A percentile compares a stretch with the other conserved stretches of the same genome.
phyloP scores from a whole-genome alignment of 92 coral and sea anemone genomes.

The Desmophyllum pertusum region DNA sequence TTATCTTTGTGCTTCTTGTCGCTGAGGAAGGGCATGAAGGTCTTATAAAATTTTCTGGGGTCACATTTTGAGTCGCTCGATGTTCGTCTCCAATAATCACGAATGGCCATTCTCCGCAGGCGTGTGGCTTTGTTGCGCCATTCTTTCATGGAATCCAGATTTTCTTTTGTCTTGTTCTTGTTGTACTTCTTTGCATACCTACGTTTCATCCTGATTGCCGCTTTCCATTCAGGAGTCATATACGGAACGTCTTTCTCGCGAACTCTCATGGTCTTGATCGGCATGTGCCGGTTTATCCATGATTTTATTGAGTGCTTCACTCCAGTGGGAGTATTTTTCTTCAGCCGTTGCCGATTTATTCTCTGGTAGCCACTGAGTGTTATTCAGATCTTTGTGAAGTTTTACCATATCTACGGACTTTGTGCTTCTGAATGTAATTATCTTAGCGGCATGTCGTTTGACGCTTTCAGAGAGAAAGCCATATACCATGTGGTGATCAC shows the following conservation, averaged over 20 bases:
- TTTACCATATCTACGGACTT: conserved; percentile 36
- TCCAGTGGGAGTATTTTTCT: conserved; percentile 12
- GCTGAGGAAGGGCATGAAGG: conserved; percentile 21
- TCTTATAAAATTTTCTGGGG: no score
- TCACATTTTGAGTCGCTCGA: no score
- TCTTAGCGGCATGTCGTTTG: conserved; percentile 32
- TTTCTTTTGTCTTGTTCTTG: conserved; percentile 6
- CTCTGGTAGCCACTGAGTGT: conserved; percentile 4
- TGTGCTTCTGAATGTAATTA: conserved; percentile 43
- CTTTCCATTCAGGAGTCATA: no score
- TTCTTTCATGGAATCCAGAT: background rate
- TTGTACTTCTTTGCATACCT: no score
- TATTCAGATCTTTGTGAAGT: conserved; percentile 23
- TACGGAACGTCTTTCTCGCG: no score
- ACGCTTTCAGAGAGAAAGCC: conserved; percentile 27
- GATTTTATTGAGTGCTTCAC: background rate
- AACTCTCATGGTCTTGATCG: conserved; percentile 42
- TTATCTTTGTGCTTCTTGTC: conserved; percentile 31
- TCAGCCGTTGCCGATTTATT: background rate
- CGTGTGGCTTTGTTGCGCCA: no score
- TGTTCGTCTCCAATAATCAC: no score
- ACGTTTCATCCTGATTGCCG: no score
- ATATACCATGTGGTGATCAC: conserved; percentile 59
- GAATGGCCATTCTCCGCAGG: no score
- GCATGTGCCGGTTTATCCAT: conserved; percentile 44